Percentiles rank a stretch among this genome's conserved stretches.
Conservation (phyloP, 2,113 vertebrate genomes). For the Lepus timidus region DNA sequence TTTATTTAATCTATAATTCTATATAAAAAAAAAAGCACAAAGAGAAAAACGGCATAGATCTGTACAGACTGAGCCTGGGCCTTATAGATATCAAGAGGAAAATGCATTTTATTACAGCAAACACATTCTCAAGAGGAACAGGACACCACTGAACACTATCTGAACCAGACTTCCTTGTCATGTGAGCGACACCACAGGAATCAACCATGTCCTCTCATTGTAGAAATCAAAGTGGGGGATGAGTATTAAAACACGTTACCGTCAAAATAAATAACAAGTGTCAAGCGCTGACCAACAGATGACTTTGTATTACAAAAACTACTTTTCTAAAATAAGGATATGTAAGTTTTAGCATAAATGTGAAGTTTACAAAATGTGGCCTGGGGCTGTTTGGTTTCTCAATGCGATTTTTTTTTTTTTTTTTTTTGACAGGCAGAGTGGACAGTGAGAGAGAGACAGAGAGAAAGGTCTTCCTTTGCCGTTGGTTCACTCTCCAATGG, state of each 20-base stretch:
- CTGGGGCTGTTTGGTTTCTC: slow-evolving; percentile 11
- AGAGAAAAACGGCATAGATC: neutral
- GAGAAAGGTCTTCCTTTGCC: too few species aligned
- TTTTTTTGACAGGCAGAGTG: too few species aligned
- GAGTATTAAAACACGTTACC: neutral
- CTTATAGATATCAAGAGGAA: neutral
- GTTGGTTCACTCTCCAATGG: too few species aligned
- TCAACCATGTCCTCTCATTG: neutral
- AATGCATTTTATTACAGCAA: neutral
- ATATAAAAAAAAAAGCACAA: neutral
- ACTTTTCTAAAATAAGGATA: neutral
- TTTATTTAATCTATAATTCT: neutral
- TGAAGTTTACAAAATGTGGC: slow-evolving; percentile 28
- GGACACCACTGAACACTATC: neutral
- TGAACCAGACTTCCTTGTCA: neutral
- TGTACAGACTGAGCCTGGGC: neutral
- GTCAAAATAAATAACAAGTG: neutral
- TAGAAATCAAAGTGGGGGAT: neutral
- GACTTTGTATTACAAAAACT: neutral
- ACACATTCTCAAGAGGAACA: neutral
- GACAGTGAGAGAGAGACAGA: too few species aligned
- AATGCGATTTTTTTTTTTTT: neutral
- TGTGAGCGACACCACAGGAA: neutral
- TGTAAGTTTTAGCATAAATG: neutral
- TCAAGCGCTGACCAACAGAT: neutral